Base-by-base conservation (phyloP, 2,797 vertebrate genomes). In the Chanos chanos region DNA sequence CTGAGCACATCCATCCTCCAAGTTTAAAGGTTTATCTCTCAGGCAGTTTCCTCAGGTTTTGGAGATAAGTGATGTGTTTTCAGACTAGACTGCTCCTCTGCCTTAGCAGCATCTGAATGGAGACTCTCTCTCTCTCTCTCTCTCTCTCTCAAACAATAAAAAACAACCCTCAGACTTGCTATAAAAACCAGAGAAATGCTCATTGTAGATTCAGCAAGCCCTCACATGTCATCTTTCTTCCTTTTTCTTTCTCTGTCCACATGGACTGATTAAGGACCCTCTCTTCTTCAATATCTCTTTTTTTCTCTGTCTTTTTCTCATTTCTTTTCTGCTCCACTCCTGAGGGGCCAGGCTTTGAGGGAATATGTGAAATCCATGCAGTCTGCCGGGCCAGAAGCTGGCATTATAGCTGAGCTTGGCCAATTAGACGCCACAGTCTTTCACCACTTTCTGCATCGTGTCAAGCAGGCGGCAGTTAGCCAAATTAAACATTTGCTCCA, bases 401-500 rank as follows among this genome's bases (percentile, higher is more conserved):
- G n/a, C n/a, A n/a, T n/a, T n/a, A n/a, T n/a, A n/a, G n/a, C n/a
- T n/a, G n/a, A n/a, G n/a, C n/a, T n/a, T n/a, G n/a, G n/a, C 66
- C 70, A 77, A 71, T 78, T 78, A 79, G 52, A 44, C 51, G 68
- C 48, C 51, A 49, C 18, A 36, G 59, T 55, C 28, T n/a, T n/a
- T n/a, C n/a, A n/a, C n/a, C 25, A 33, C 65, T 75, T 48, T 65
- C 61, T 37, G 69, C 59, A 34, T 39, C 59, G 52, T 57, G 68
- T n/a, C 58, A 73, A 70, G 59, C 70, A 70, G 73, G 54, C 28
- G 30, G 70, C 74, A 64, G 70, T 81, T 70, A 77, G 45, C 64
- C 68, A 77, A 81, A 83, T 66, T 64, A 83, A 71, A 53, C 64
- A 45, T 72, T 63, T 40, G 63, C 51, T n/a, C n/a, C n/a, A n/a